Conservation (phyloP, 30 jellyfish, hydroid and myxozoan species). For the Turritopsis rubra region DNA sequence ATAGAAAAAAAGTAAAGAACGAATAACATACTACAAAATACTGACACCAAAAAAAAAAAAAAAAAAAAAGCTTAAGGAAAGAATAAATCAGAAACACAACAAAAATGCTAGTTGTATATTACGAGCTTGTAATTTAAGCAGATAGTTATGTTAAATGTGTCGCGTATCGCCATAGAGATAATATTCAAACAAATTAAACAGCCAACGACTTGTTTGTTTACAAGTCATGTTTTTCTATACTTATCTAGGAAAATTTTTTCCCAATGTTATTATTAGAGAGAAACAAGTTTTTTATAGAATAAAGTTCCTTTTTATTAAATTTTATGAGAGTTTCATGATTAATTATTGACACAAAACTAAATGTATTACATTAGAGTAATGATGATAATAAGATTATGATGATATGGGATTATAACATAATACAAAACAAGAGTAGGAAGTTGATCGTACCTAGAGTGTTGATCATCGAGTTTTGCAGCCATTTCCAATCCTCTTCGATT, state of each 20-base stretch:
- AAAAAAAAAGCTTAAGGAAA: too few species aligned
- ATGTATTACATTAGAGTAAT: neutral
- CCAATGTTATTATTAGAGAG: too few species aligned
- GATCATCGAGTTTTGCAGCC: slow-evolving; percentile 63
- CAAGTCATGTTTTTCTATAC: neutral
- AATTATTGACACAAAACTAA: neutral
- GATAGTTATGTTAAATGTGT: neutral
- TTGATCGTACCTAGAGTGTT: slow-evolving; percentile 65
- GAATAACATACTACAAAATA: too few species aligned
- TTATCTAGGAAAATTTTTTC: neutral
- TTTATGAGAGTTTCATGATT: neutral
- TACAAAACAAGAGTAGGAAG: too few species aligned
- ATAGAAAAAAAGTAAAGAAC: too few species aligned
- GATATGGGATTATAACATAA: neutral
- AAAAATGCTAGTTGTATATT: too few species aligned
- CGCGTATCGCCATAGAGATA: neutral
- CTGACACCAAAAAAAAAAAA: too few species aligned
- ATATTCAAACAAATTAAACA: neutral
- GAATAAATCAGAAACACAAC: neutral
- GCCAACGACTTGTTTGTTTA: neutral
- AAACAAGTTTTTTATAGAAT: too few species aligned
- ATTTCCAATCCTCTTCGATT: slow-evolving; percentile 81
- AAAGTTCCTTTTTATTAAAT: too few species aligned
- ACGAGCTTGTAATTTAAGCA: too few species aligned
- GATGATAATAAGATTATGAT: neutral